Percentiles rank a stretch among this genome's conserved stretches.
These are phyloP conservation scores for Grapholita molesta DNA, from an alignment of 1,140 invertebrate genomes.

Conservation along the genomic window DNA sequence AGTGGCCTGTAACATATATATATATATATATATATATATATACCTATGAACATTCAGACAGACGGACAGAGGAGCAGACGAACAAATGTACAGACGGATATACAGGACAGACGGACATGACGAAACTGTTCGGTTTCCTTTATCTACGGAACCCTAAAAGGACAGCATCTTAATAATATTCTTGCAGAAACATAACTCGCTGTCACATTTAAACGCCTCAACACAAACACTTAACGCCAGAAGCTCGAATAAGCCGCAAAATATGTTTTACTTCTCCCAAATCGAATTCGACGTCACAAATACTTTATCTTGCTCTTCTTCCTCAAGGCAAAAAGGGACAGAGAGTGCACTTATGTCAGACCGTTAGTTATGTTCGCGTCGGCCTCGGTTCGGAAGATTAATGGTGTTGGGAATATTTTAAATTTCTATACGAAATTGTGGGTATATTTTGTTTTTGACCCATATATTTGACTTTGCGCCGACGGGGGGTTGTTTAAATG, in stretches of 20 bases:
- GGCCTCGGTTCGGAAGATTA: conserved; percentile 9
- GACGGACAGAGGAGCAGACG: too few species aligned
- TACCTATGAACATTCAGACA: too few species aligned
- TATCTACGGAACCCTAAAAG: background rate
- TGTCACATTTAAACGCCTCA: background rate
- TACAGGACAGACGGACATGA: too few species aligned
- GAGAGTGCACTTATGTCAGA: conserved; percentile 1
- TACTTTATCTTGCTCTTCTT: background rate
- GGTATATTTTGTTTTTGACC: conserved; percentile 7
- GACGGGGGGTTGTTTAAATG: background rate
- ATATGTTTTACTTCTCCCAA: conserved; percentile 15
- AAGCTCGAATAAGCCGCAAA: background rate
- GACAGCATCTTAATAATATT: background rate
- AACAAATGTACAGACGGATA: too few species aligned
- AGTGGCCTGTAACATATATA: too few species aligned
- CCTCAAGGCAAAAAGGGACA: background rate
- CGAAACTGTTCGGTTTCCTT: too few species aligned
- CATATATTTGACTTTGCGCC: background rate
- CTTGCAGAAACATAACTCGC: background rate
- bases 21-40: too few species aligned
- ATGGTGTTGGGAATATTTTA: conserved; percentile 9
- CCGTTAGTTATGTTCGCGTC: conserved; percentile 4
- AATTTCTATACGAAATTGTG: conserved; percentile 5
- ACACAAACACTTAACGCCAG: conserved; percentile 10
- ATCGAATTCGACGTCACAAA: conserved; percentile 6